These are phyloP conservation scores for Eulithis prunata DNA, from an alignment of 2,888 invertebrate genomes.

Conservation along the genomic window DNA sequence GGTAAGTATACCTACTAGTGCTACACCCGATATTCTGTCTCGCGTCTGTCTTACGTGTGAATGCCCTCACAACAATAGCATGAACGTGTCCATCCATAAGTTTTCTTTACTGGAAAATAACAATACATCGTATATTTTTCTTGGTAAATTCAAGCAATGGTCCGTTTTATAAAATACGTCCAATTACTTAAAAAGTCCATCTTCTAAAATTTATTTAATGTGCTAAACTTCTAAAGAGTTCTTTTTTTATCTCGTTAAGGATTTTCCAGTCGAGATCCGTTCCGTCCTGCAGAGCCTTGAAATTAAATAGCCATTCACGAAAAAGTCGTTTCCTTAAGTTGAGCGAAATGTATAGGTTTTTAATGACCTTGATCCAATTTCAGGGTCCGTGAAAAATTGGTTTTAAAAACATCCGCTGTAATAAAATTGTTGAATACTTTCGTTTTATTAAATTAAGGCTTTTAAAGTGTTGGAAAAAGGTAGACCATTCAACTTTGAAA, in stretches of 20 bases:
- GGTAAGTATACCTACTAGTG: too few species aligned
- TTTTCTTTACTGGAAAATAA: too few species aligned
- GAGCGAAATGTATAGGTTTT: constrained; percentile 40
- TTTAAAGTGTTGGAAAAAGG: too few species aligned
- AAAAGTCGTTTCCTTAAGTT: constrained; percentile 36
- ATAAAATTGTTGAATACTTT: not conserved
- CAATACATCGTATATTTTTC: too few species aligned
- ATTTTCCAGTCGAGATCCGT: constrained; percentile 34
- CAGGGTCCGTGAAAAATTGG: constrained; percentile 34
- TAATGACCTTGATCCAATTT: constrained; percentile 40
- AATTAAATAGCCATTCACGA: constrained; percentile 42
- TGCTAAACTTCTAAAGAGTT: constrained; percentile 31
- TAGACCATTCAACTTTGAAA: too few species aligned
- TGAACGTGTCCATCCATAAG: too few species aligned
- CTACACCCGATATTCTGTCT: too few species aligned
- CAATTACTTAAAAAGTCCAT: constrained; percentile 33
- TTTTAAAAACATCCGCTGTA: constrained; percentile 17
- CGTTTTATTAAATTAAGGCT: too few species aligned
- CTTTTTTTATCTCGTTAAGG: constrained; percentile 35
- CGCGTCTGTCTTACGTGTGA: too few species aligned
- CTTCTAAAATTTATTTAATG: constrained; percentile 33
- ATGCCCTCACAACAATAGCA: too few species aligned
- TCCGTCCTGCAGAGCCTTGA: constrained; percentile 29
- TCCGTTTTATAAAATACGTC: constrained; percentile 14
- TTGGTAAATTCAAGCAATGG: too few species aligned